Conservation (phyloP, 1,140 invertebrate genomes). For the Dolichoris vasculosae region DNA sequence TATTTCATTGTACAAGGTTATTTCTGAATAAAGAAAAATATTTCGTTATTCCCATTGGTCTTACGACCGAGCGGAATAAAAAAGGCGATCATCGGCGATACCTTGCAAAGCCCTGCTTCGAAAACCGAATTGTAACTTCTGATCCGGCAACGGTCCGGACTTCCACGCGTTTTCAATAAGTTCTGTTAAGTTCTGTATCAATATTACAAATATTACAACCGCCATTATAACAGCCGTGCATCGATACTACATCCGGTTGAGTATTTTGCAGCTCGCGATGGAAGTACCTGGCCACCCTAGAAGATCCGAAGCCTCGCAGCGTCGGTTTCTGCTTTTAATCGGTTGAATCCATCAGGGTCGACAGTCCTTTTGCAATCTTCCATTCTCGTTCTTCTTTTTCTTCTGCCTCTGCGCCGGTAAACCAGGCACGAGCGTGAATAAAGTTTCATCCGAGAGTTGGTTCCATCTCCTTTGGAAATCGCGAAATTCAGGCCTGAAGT, state of each 20-base stretch:
- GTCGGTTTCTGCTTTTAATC: background rate
- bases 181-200: too few relatives aligned
- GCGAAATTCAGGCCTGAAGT: background rate
- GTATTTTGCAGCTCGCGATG: background rate
- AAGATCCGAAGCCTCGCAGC: background rate
- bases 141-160: background rate
- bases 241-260: background rate
- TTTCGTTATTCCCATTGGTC: background rate
- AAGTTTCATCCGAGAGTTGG: background rate
- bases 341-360: background rate
- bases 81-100: background rate
- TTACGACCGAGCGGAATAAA: background rate
- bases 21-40: background rate
- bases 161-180: background rate
- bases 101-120: background rate
- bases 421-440: background rate
- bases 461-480: background rate
- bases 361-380: background rate
- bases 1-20: background rate
- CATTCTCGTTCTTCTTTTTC: background rate
- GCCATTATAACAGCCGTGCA: background rate
- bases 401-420: background rate
- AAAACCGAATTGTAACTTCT: background rate
- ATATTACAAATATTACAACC: background rate
- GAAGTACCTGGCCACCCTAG: background rate